Evolutionary conservation across 1,140 invertebrate species (phyloP).

Genomic region (Homalodisca vitripennis): DNA sequence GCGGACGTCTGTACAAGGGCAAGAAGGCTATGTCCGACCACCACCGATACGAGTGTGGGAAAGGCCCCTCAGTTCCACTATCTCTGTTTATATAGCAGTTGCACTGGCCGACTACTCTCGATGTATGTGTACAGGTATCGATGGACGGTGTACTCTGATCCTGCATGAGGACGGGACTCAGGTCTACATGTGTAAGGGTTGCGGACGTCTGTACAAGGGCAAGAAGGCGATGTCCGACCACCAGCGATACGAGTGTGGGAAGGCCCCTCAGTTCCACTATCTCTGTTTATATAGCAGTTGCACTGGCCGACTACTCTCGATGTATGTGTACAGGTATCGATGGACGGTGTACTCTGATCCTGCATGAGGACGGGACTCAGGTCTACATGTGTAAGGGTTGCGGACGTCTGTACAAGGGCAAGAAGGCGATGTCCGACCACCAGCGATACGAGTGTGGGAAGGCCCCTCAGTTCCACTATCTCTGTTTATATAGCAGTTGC

Average conservation of each 20-base stretch:
- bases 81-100: too few relatives aligned
- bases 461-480: slow-evolving; percentile 59
- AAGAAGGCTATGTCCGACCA: background rate
- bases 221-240: background rate
- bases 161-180: background rate
- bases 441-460: slow-evolving; percentile 39
- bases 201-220: slow-evolving; percentile 45
- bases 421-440: slow-evolving; percentile 33
- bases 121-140: background rate
- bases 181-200: slow-evolving; percentile 43
- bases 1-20: slow-evolving; percentile 45
- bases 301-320: too few relatives aligned
- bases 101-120: too few relatives aligned
- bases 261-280: slow-evolving; percentile 76
- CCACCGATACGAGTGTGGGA: slow-evolving; percentile 56
- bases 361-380: background rate
- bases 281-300: too few relatives aligned
- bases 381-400: slow-evolving; percentile 35
- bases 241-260: slow-evolving; percentile 56
- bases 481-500: too few relatives aligned
- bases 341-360: too few relatives aligned
- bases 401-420: slow-evolving; percentile 33
- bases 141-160: background rate
- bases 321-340: too few relatives aligned
- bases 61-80: too few relatives aligned